Conservation (phyloP, 2,113 vertebrate species). For the Furnarius figulus region DNA sequence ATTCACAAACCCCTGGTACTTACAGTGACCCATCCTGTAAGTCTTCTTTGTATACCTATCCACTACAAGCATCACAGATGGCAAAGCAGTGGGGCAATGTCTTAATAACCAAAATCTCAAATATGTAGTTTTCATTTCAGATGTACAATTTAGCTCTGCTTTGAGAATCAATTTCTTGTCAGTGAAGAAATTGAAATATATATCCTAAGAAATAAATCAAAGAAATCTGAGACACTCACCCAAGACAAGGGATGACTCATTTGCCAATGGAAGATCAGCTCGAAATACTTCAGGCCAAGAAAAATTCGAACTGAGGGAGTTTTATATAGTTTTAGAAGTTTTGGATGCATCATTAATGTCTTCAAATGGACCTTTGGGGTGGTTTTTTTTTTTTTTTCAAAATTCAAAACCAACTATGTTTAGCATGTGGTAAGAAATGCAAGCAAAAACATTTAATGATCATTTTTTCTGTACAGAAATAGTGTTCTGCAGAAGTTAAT, state of each 20-base stretch:
- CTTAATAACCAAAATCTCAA: background rate
- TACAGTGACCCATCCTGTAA: background rate
- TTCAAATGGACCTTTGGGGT: constrained; percentile 20
- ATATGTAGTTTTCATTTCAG: background rate
- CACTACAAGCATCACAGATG: background rate
- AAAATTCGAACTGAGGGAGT: background rate
- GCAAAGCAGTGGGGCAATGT: background rate
- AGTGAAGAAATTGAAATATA: background rate
- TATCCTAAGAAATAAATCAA: background rate
- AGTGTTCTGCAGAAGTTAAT: background rate
- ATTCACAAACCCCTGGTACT: background rate
- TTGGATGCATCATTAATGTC: background rate
- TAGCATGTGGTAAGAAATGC: constrained; percentile 4
- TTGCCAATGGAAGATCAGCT: background rate
- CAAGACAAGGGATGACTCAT: background rate
- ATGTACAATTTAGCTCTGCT: background rate
- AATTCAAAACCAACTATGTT: constrained; percentile 17
- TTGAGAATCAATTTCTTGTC: background rate
- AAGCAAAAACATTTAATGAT: background rate
- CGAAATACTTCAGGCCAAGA: background rate
- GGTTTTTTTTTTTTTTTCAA: background rate
- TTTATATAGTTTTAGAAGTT: background rate
- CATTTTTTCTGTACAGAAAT: background rate
- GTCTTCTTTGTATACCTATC: background rate
- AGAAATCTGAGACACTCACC: background rate